These are phyloP conservation scores for Thymelicus acteon DNA, from an alignment of 2,888 invertebrate genomes.

Conservation along the genomic window DNA sequence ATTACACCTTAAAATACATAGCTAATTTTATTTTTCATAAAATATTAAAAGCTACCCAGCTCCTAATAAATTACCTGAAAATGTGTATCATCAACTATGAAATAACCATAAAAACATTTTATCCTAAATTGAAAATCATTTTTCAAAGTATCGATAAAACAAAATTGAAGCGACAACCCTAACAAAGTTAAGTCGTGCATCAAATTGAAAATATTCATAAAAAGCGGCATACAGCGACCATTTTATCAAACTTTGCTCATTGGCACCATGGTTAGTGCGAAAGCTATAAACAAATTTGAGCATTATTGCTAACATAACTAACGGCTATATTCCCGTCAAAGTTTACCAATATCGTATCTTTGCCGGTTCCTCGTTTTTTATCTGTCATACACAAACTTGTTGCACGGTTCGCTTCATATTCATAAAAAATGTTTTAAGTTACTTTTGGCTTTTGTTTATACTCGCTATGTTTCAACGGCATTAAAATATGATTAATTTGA, in stretches of 20 bases:
- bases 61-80: constrained; percentile 3
- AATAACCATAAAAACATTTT: constrained; percentile 2
- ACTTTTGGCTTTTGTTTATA: constrained; percentile 7
- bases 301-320: constrained; percentile 33
- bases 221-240: constrained; percentile 13
- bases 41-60: too few relatives aligned
- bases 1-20: too few relatives aligned
- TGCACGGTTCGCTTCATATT: constrained; percentile 25
- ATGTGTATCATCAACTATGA: neutral
- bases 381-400: constrained; percentile 27
- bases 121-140: constrained; percentile 11
- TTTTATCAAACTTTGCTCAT: constrained; percentile 36
- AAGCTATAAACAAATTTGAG: constrained; percentile 34
- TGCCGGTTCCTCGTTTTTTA: constrained; percentile 24
- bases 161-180: constrained; percentile 29
- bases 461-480: neutral
- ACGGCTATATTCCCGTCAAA: constrained; percentile 35
- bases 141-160: constrained; percentile 30
- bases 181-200: constrained; percentile 35
- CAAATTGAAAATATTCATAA: constrained; percentile 34
- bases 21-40: too few relatives aligned
- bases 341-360: constrained; percentile 36
- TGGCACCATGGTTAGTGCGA: constrained; percentile 15
- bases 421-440: constrained; percentile 20
- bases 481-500: too few relatives aligned